These are phyloP conservation scores for Salticus scenicus DNA, from an alignment of 2,888 invertebrate genomes.

Conservation along the genomic window DNA sequence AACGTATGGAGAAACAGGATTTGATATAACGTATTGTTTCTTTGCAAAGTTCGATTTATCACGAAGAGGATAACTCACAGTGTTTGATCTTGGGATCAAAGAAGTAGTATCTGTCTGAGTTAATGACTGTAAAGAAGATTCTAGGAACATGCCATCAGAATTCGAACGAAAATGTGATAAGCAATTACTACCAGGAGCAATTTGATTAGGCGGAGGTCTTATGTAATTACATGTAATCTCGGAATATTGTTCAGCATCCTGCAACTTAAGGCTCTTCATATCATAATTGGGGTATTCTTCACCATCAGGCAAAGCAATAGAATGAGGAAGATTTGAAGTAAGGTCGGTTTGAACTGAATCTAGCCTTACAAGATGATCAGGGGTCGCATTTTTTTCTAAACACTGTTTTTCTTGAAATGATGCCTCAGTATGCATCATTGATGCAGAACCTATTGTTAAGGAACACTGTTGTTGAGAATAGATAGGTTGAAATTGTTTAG, in stretches of 20 bases:
- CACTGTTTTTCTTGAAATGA: constrained; percentile 73
- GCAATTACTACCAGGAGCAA: constrained; percentile 48
- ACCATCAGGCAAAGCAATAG: constrained; percentile 82
- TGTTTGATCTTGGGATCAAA: constrained; percentile 61
- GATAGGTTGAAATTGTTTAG: no score
- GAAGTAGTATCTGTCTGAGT: constrained; percentile 41
- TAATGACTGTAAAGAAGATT: constrained; percentile 49
- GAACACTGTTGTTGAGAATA: no score
- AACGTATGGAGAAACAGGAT: constrained; percentile 49
- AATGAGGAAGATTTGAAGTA: constrained; percentile 82
- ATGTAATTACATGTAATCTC: constrained; percentile 69
- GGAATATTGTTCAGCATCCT: constrained; percentile 80
- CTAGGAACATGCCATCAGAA: constrained; percentile 58
- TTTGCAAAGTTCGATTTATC: constrained; percentile 24
- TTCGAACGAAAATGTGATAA: constrained; percentile 57
- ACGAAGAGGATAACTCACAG: constrained; percentile 45
- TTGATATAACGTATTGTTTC: constrained; percentile 38
- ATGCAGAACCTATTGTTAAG: no score
- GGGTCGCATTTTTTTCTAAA: constrained; percentile 76
- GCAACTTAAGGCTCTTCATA: constrained; percentile 79
- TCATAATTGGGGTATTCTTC: constrained; percentile 81
- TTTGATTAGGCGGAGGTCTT: constrained; percentile 70
- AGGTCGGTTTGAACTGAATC: constrained; percentile 80
- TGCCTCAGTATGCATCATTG: constrained; percentile 71
- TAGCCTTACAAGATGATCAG: constrained; percentile 79